Evolutionary conservation across 2,113 vertebrate species (phyloP).

Genomic region (Plecotus auritus): DNA sequence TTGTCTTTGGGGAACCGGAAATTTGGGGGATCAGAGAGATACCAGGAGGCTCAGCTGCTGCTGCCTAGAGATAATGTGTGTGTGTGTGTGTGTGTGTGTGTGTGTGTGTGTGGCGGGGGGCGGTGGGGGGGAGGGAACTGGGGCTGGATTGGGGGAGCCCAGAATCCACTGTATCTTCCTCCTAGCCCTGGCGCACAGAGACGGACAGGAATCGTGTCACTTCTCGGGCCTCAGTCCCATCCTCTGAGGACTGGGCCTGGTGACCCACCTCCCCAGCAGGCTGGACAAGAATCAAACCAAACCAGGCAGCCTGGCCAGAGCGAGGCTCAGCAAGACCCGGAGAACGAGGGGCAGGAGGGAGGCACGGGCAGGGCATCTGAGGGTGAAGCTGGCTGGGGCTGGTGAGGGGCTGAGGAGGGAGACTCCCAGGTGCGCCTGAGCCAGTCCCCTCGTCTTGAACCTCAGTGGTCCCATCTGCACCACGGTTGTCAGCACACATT

Average conservation of each 20-base stretch:
- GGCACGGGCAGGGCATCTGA: fast-evolving
- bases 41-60: constrained; percentile 65
- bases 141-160: background rate
- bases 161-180: background rate
- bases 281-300: background rate
- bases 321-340: background rate
- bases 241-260: background rate
- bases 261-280: fast-evolving
- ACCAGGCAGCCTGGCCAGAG: background rate
- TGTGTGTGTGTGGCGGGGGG: no score
- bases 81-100: background rate
- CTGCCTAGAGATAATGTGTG: constrained; percentile 39
- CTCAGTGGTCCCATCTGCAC: fast-evolving
- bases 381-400: background rate
- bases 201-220: background rate
- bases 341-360: background rate
- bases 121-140: background rate
- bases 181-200: background rate
- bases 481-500: background rate
- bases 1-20: constrained; percentile 75
- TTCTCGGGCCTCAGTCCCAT: background rate
- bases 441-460: fast-evolving
- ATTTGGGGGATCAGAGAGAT: constrained; percentile 74
- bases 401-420: background rate
- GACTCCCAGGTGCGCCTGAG: background rate